Base-by-base conservation (phyloP, 2,797 vertebrate species). In the Mormyrus proboscirostris region DNA sequence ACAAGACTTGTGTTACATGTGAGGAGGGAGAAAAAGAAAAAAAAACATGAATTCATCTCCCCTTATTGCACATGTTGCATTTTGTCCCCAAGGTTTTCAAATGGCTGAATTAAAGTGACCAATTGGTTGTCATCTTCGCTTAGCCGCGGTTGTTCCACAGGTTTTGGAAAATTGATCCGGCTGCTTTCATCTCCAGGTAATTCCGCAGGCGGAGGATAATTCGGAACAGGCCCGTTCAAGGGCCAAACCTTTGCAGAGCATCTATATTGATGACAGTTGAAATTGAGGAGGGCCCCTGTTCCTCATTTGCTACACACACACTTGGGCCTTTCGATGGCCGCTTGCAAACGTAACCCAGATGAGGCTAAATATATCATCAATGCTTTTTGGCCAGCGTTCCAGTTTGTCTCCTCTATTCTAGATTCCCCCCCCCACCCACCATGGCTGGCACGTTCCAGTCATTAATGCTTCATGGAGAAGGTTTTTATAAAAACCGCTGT, bases 281-380 rank as follows among this genome's bases (percentile, higher is more conserved):
- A 97, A 97, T 97, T 94, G 95, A 96, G 49, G 89, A 93, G 91
- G 93, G 94, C 16, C 95, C 96, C 97, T 98, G 97, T 96, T 97
- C 95, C 92, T 97, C 95, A 97, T 98, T 97, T 97, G 95, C 95
- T 96, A 95, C 95, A 94, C 93, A 96, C 96, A 94, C 94, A 93
- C 92, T 89, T 91, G 95, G 95, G 96, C 97, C 95, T 95, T 95
- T 95, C 91, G 94, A 94, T 92, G 95, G 95, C 96, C 93, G 92
- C 93, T 93, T 94, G 92, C 93, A 97, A 95, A 98, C 96, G 94
- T 93, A 95, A 97, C 95, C 97, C 98, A 98, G 97, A 98, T 98
- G 97, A 94, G 93, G 92, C 92, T 91, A 90, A 92, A 95, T 94
- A 90, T 94, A 94, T 93, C 92, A 93, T 90, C 93, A 91, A 92